Base-by-base conservation (phyloP, 2,888 invertebrate genomes). In the Griposia aprilina region DNA sequence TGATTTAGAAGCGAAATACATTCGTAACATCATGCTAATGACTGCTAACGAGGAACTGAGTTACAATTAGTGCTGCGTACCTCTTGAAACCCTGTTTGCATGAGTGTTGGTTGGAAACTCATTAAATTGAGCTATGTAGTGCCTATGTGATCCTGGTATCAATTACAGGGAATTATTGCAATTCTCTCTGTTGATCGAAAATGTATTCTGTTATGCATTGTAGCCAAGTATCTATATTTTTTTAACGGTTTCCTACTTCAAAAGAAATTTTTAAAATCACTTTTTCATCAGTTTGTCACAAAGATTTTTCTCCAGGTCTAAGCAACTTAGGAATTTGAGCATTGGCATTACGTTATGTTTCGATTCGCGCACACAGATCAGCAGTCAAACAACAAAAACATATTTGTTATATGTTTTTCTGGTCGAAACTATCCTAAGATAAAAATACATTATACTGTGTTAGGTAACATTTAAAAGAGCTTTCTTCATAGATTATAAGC, bases 21-120 rank as follows among this genome's bases (percentile, higher is more conserved):
- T 69, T 66, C 1, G 50, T 59, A 69, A 57, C 30, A 52, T 84
- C 55, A 57, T 62, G 8, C 15, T 72, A 73, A 69, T 82, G 65
- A 79, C 59, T 36, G 26, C 69, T 66, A 82, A 74, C 50, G 60
- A 59, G 78, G 26, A 52, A 71, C 57, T 26, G 48, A 69, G 55
- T 41, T 55, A 66, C 55, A 83, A 82, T 73, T 69, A 79, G 60
- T 26, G 41, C 26, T 60, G 8, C 23, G 41, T 83, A 55, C 50
- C 57, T 66, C 50, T 78, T 72, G 62, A 66, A 60, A n/a, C 17
- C 15, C 1, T 73, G 20, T 70, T 79, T 45, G 60, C 74, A 69
- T 72, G n/a, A 83, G 45, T 60, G 45, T 65, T 45, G 50, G 36
- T 36, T 79, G n/a, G 17, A 36, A 45, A 11, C 65, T 55, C 26